A percentile compares a stretch with the other conserved stretches of the same genome.
Conservation (phyloP, 2,888 invertebrate species). For the Leucophora obtusa region DNA sequence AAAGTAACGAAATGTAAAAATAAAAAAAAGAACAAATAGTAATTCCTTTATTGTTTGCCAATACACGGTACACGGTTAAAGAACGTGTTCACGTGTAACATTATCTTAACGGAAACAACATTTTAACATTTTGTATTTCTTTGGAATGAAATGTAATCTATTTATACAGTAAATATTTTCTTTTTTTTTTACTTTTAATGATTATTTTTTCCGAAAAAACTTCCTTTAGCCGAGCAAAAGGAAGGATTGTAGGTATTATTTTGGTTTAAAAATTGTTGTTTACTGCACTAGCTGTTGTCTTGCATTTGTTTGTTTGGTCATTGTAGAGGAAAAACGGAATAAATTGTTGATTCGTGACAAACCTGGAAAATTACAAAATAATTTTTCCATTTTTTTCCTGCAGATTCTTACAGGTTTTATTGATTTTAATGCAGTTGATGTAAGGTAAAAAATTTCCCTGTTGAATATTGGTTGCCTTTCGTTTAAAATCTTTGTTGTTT, state of each 20-base stretch:
- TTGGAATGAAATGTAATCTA: background rate
- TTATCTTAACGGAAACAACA: conserved; percentile 2
- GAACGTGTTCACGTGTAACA: background rate
- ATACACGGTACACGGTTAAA: background rate
- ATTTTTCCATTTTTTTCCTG: background rate
- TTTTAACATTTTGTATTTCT: background rate
- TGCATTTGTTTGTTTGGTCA: conserved; percentile 7
- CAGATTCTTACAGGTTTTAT: conserved; percentile 19
- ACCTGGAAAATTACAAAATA: conserved; percentile 54
- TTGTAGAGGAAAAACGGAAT: conserved; percentile 21
- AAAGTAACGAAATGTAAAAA: background rate
- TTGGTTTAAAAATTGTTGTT: background rate
- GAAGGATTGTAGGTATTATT: background rate
- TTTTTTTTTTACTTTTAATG: background rate
- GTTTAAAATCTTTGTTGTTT: background rate
- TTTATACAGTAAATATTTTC: background rate
- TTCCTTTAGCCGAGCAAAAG: background rate
- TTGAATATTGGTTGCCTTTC: conserved; percentile 1
- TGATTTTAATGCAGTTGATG: conserved; percentile 34
- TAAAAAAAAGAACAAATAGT: background rate
- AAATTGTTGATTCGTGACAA: conserved; percentile 64
- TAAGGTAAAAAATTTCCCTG: background rate
- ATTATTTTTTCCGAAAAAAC: background rate
- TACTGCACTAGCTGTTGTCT: background rate
- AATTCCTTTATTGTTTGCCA: conserved; percentile 5